phyloP scores from a whole-genome alignment of 2,888 invertebrate genomes.

The Cheilosia vernalis region DNA sequence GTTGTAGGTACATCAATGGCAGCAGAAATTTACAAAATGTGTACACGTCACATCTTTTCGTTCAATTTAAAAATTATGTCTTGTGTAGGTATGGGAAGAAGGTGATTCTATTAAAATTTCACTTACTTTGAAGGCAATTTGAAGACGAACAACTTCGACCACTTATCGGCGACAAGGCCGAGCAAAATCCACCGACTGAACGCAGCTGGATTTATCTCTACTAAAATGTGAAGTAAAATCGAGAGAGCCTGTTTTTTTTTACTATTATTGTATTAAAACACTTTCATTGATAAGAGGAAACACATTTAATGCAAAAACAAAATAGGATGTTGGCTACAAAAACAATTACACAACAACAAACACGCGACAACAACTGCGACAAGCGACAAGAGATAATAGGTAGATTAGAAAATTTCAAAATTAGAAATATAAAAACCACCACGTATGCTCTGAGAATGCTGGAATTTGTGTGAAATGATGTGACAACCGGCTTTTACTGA shows the following conservation, averaged over 20 bases:
- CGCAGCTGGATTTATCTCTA: slow-evolving; percentile 11
- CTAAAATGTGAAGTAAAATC: slow-evolving; percentile 1
- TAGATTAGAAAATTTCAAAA: slow-evolving; percentile 63
- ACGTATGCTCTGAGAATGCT: slow-evolving; percentile 64
- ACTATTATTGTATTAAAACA: slow-evolving; percentile 4
- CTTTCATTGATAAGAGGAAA: slow-evolving; percentile 69
- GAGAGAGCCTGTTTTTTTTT: slow-evolving; percentile 14
- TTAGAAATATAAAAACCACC: slow-evolving; percentile 58
- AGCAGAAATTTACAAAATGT: slow-evolving; percentile 22
- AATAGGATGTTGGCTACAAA: slow-evolving; percentile 66
- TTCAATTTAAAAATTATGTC: not conserved
- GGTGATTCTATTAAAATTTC: slow-evolving; percentile 1
- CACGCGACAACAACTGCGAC: slow-evolving; percentile 10
- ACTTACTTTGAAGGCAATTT: slow-evolving; percentile 17
- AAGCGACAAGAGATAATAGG: slow-evolving; percentile 26
- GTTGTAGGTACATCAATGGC: not conserved
- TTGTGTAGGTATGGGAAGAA: not conserved
- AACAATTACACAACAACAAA: slow-evolving; percentile 54
- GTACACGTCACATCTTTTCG: slow-evolving; percentile 47
- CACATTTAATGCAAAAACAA: slow-evolving; percentile 69
- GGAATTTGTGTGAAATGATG: slow-evolving; percentile 53
- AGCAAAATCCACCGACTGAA: slow-evolving; percentile 2
- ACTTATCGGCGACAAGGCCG: slow-evolving; percentile 11
- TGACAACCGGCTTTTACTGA: slow-evolving; percentile 65
- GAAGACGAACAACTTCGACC: not conserved